phyloP scores from a whole-genome alignment of 1,140 invertebrate genomes.

The Euwallacea similis region DNA sequence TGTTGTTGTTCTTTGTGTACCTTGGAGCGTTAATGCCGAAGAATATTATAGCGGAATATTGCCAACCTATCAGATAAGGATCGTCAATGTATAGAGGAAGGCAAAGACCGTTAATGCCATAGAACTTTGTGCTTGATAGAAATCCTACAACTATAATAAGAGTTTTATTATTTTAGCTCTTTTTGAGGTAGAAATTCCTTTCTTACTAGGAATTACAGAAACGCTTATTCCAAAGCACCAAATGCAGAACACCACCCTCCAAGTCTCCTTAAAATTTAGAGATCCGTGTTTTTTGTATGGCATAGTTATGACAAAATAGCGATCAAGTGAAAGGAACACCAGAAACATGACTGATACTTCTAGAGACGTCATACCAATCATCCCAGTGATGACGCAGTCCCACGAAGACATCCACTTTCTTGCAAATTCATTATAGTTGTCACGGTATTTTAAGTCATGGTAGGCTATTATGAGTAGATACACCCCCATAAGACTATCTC shows the following conservation, averaged over 20 bases:
- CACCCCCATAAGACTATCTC: slow-evolving; percentile 79
- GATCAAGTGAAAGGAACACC: slow-evolving; percentile 75
- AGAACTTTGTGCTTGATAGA: slow-evolving; percentile 66
- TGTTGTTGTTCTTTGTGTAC: slow-evolving; percentile 49
- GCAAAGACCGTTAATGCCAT: slow-evolving; percentile 71
- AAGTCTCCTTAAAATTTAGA: slow-evolving; percentile 61
- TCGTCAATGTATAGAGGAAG: slow-evolving; percentile 75
- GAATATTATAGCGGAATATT: slow-evolving; percentile 75
- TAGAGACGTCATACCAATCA: slow-evolving; percentile 69
- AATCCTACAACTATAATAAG: slow-evolving; percentile 60
- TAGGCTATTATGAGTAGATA: slow-evolving; percentile 73
- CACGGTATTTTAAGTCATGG: slow-evolving; percentile 66
- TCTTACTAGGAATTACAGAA: slow-evolving; percentile 65
- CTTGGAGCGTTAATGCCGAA: slow-evolving; percentile 67
- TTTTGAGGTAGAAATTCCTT: background rate
- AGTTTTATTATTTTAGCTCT: background rate
- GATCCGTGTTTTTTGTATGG: slow-evolving; percentile 64
- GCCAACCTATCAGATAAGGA: slow-evolving; percentile 70
- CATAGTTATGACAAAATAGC: slow-evolving; percentile 71
- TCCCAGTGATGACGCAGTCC: slow-evolving; percentile 65
- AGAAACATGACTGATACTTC: slow-evolving; percentile 77
- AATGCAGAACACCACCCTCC: slow-evolving; percentile 59
- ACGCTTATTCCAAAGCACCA: slow-evolving; percentile 68
- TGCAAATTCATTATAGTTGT: slow-evolving; percentile 64
- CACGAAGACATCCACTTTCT: slow-evolving; percentile 70